Conservation (phyloP, 2,888 invertebrate species). For the Andrena bucephala region DNA sequence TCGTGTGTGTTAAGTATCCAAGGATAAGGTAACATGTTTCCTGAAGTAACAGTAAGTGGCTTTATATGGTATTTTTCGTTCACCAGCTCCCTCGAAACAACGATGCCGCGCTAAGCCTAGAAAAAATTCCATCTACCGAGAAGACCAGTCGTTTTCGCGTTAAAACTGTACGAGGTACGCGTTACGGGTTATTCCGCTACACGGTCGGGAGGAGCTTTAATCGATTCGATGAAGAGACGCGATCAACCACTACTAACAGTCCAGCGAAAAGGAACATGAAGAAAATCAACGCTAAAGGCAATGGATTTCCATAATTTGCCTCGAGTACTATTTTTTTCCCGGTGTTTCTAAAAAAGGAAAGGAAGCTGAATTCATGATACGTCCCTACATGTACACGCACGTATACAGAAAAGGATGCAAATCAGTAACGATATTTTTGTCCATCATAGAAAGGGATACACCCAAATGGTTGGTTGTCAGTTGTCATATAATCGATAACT, state of each 20-base stretch:
- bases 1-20: slow-evolving; percentile 33
- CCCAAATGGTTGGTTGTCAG: background rate
- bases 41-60: slow-evolving; percentile 54
- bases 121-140: slow-evolving; percentile 71
- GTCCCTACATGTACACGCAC: slow-evolving; percentile 36
- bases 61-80: slow-evolving; percentile 65
- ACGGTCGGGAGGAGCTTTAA: slow-evolving; percentile 64
- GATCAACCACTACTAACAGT: slow-evolving; percentile 65
- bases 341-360: slow-evolving; percentile 66
- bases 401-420: background rate
- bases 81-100: slow-evolving; percentile 58
- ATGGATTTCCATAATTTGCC: slow-evolving; percentile 68
- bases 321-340: slow-evolving; percentile 53
- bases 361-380: slow-evolving; percentile 50
- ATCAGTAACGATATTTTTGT: slow-evolving; percentile 15
- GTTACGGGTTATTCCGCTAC: slow-evolving; percentile 65
- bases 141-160: slow-evolving; percentile 71
- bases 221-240: slow-evolving; percentile 70
- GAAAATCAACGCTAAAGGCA: slow-evolving; percentile 77
- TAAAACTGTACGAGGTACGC: slow-evolving; percentile 66
- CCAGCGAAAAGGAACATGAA: slow-evolving; percentile 68
- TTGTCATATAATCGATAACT: background rate
- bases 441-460: background rate
- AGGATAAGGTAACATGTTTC: slow-evolving; percentile 49
- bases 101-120: slow-evolving; percentile 69